These are phyloP conservation scores for Athalia circularis DNA, from an alignment of 2,888 invertebrate genomes.

Conservation along the genomic window DNA sequence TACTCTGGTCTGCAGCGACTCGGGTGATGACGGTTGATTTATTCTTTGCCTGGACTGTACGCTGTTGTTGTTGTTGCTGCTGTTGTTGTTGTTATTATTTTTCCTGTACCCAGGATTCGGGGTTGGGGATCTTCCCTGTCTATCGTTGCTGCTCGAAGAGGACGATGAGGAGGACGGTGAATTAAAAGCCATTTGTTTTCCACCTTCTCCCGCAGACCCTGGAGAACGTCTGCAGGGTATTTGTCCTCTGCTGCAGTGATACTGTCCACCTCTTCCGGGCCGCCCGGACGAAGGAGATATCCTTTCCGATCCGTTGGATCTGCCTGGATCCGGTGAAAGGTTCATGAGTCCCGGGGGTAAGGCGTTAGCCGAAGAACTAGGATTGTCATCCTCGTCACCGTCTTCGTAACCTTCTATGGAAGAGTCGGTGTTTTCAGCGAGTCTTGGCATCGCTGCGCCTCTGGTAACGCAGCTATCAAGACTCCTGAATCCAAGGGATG, in stretches of 20 bases:
- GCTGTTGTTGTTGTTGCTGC: slow-evolving; percentile 37
- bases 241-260: slow-evolving; percentile 49
- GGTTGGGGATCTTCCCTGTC: slow-evolving; percentile 67
- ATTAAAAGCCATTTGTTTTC: slow-evolving; percentile 65
- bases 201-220: slow-evolving; percentile 66
- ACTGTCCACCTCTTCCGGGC: slow-evolving; percentile 53
- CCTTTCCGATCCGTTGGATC: slow-evolving; percentile 60
- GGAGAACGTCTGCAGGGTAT: slow-evolving; percentile 66
- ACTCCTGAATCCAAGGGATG: slow-evolving; percentile 80
- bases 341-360: slow-evolving; percentile 64
- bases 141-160: slow-evolving; percentile 65
- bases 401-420: slow-evolving; percentile 77
- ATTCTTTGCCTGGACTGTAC: slow-evolving; percentile 58
- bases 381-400: slow-evolving; percentile 75
- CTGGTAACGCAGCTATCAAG: slow-evolving; percentile 77
- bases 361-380: slow-evolving; percentile 74
- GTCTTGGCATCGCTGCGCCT: slow-evolving; percentile 75
- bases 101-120: slow-evolving; percentile 62
- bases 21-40: slow-evolving; percentile 63
- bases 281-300: slow-evolving; percentile 61
- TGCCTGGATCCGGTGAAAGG: slow-evolving; percentile 68
- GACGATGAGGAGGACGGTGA: slow-evolving; percentile 64
- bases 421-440: slow-evolving; percentile 77
- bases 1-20: slow-evolving; percentile 71
- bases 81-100: slow-evolving; percentile 57